These are phyloP conservation scores for Crypturellus tataupa DNA, from an alignment of 2,797 vertebrate species.

Conservation along the genomic window DNA sequence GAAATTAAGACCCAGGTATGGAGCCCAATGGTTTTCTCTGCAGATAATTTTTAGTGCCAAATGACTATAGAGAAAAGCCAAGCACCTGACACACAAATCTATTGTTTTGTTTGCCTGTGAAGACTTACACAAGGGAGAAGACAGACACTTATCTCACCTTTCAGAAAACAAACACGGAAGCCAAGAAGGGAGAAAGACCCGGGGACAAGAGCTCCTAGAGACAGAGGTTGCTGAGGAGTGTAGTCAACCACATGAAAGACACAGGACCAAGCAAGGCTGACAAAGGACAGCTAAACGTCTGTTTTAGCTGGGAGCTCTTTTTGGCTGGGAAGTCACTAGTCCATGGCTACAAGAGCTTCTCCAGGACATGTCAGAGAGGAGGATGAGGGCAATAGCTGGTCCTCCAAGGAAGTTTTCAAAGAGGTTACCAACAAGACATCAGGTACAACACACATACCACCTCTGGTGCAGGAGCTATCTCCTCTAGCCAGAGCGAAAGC, in stretches of 20 bases:
- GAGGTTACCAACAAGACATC: neutral
- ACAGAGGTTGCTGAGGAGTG: neutral
- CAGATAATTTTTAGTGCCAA: conserved; percentile 61
- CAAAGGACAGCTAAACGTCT: neutral
- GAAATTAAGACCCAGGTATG: conserved; percentile 64
- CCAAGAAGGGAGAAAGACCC: neutral
- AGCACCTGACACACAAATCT: neutral
- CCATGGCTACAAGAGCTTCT: neutral
- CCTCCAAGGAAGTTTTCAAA: neutral
- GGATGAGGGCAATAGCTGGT: neutral
- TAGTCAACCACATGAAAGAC: neutral
- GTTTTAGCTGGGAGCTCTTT: neutral
- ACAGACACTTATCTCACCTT: neutral
- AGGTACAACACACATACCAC: neutral
- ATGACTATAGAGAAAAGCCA: conserved; percentile 52
- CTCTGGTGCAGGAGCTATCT: neutral
- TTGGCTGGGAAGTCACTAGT: neutral
- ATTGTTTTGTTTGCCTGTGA: neutral
- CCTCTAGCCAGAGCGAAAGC: neutral
- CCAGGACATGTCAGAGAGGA: too few relatives aligned
- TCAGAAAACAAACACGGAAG: neutral
- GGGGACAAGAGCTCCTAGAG: neutral
- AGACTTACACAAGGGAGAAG: neutral
- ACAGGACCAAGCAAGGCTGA: neutral
- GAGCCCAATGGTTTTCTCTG: conserved; percentile 57